Evolutionary conservation across 1,140 invertebrate genomes (phyloP).

Genomic region (Bombus superbus): DNA sequence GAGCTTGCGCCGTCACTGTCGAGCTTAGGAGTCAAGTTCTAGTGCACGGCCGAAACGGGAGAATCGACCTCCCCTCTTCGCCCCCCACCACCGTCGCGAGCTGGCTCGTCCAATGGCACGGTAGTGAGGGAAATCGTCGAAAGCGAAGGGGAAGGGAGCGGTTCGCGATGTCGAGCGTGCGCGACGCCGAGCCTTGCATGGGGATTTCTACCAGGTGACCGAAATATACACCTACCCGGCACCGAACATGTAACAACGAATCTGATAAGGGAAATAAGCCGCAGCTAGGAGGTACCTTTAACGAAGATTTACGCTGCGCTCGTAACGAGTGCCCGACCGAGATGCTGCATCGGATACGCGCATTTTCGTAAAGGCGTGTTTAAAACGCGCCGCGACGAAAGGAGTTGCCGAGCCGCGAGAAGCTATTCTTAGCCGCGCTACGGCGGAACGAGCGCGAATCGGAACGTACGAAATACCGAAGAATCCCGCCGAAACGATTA

Average conservation of each 20-base stretch:
- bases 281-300: not conserved
- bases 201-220: constrained; percentile 66
- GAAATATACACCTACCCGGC: constrained; percentile 54
- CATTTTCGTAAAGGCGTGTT: not conserved
- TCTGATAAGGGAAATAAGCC: constrained; percentile 40
- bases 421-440: not conserved
- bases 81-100: not conserved
- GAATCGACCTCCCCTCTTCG: constrained; percentile 57
- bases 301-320: constrained; percentile 27
- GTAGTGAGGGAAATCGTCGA: constrained; percentile 32
- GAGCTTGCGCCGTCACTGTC: constrained; percentile 62
- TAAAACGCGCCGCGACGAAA: not conserved
- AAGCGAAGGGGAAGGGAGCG: not conserved
- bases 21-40: constrained; percentile 70
- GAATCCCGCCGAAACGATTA: constrained; percentile 12
- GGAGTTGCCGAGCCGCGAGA: not conserved
- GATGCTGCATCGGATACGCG: constrained; percentile 12
- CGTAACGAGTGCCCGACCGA: not conserved
- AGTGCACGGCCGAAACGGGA: constrained; percentile 69
- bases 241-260: constrained; percentile 39
- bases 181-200: constrained; percentile 39
- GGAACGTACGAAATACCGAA: not conserved
- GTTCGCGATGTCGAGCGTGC: constrained; percentile 64
- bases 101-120: constrained; percentile 27
- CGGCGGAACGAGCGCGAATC: not conserved